These are phyloP conservation scores for Lasiurus borealis DNA, from an alignment of 2,113 vertebrate species.

Conservation along the genomic window DNA sequence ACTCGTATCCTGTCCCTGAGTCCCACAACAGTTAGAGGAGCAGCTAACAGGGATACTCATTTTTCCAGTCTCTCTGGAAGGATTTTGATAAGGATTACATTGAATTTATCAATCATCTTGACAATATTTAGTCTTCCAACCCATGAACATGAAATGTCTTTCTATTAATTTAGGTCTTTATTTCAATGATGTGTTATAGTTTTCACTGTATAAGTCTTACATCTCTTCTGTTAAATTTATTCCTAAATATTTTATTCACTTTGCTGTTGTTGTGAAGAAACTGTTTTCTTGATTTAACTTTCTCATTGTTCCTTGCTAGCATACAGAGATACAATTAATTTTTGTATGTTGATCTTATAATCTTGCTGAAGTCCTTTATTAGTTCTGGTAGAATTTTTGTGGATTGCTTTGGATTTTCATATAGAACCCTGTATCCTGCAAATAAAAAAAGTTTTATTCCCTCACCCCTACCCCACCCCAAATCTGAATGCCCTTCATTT, in stretches of 20 bases:
- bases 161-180: background rate
- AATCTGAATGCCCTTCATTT: background rate
- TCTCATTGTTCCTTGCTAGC: background rate
- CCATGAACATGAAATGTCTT: background rate
- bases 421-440: background rate
- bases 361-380: conserved; percentile 13
- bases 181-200: background rate
- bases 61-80: background rate
- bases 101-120: background rate
- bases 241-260: conserved; percentile 34
- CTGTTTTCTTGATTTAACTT: conserved; percentile 55
- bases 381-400: conserved; percentile 39
- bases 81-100: background rate
- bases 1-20: background rate
- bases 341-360: conserved; percentile 46
- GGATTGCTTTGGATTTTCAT: conserved; percentile 17
- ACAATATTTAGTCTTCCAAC: background rate
- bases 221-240: conserved; percentile 51
- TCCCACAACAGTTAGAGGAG: background rate
- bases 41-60: background rate
- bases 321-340: background rate
- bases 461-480: too few species aligned
- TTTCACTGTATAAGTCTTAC: background rate
- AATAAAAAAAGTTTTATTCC: conserved; percentile 2
- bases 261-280: background rate